Percentiles rank a stretch among this genome's conserved stretches.
Evolutionary conservation across 2,113 vertebrate genomes (phyloP).

Genomic region (Pterocles burchelli): DNA sequence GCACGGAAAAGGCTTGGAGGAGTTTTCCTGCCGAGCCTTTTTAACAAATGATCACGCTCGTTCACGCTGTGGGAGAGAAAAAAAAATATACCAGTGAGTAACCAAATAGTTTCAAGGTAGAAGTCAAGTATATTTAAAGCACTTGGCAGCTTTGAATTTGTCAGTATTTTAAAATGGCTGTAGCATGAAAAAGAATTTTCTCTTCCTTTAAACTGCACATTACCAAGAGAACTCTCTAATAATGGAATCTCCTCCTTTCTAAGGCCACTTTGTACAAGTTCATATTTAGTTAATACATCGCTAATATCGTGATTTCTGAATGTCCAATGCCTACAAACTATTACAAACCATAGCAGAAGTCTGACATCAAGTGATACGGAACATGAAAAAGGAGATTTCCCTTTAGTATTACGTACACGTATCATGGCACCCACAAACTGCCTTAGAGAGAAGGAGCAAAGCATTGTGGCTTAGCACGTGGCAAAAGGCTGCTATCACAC

Average conservation of each 20-base stretch:
- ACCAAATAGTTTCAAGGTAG: background rate
- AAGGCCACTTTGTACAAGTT: background rate
- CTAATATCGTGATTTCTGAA: background rate
- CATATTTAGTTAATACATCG: background rate
- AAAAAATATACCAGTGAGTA: slow-evolving; percentile 29
- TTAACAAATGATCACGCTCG: slow-evolving; percentile 96
- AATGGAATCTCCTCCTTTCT: background rate
- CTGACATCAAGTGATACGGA: background rate
- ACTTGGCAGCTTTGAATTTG: background rate
- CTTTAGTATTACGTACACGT: background rate
- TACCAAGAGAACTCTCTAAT: background rate
- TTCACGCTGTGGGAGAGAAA: slow-evolving; percentile 83
- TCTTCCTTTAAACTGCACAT: background rate
- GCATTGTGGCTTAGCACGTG: background rate
- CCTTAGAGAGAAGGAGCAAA: slow-evolving; percentile 17
- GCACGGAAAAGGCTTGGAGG: slow-evolving; percentile 91
- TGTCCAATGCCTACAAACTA: background rate
- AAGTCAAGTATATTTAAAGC: background rate
- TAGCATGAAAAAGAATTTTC: background rate
- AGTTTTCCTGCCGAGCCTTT: slow-evolving; percentile 94
- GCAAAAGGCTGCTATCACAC: slow-evolving; percentile 2
- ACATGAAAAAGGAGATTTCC: background rate
- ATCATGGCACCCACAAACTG: background rate
- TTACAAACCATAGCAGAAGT: background rate
- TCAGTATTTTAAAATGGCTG: background rate